Evolutionary conservation across 2,888 invertebrate species (phyloP).

Genomic region (Zootermopsis nevadensis): DNA sequence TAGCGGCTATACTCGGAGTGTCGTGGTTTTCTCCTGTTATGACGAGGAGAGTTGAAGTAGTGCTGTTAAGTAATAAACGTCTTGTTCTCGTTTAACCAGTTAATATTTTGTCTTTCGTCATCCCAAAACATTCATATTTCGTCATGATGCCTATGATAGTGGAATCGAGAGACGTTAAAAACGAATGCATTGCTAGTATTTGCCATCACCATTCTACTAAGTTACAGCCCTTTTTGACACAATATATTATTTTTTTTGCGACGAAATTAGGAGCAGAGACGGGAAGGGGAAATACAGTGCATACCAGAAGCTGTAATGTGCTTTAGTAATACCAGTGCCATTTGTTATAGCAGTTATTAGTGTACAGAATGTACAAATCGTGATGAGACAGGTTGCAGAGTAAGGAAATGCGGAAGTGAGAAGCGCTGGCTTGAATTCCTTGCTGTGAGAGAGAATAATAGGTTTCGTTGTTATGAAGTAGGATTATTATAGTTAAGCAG

Average conservation of each 20-base stretch:
- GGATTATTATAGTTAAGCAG: neutral
- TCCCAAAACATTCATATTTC: no score
- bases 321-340: neutral
- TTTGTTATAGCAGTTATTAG: neutral
- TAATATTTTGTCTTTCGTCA: no score
- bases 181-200: no score
- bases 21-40: no score
- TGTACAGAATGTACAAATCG: neutral
- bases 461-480: neutral
- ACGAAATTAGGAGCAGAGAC: neutral
- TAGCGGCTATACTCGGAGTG: no score
- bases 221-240: no score
- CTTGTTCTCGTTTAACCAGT: no score
- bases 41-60: no score
- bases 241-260: neutral
- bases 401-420: neutral
- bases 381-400: neutral
- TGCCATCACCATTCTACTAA: conserved; percentile 65
- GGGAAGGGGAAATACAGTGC: neutral
- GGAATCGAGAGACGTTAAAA: no score
- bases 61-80: no score
- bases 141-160: no score
- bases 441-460: neutral
- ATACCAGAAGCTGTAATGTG: neutral
- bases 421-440: neutral